phyloP scores from a whole-genome alignment of 2,888 invertebrate species.

The Cryptus viduatorius region DNA sequence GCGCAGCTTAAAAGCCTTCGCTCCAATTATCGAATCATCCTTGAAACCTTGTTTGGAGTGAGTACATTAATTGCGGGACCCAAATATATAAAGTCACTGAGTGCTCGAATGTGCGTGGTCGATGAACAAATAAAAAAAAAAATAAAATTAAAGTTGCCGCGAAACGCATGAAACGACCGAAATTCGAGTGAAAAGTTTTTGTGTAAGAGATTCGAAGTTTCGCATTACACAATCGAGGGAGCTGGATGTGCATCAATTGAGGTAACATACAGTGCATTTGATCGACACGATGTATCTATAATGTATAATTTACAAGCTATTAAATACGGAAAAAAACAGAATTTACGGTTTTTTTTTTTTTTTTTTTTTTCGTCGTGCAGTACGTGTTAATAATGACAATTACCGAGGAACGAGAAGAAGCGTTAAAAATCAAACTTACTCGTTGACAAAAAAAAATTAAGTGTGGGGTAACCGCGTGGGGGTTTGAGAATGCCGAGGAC shows the following conservation, averaged over 20 bases:
- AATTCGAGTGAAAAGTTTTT: not conserved
- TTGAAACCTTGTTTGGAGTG: constrained; percentile 27
- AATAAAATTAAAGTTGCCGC: not conserved
- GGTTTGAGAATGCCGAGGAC: constrained; percentile 24
- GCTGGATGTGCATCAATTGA: constrained; percentile 43
- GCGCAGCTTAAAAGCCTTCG: not conserved
- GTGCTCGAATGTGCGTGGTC: not conserved
- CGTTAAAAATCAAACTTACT: not conserved
- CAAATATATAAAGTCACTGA: constrained; percentile 6
- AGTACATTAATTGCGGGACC: constrained; percentile 1
- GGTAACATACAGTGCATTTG: constrained; percentile 26
- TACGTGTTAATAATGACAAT: not conserved
- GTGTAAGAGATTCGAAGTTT: not conserved
- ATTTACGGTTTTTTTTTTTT: not conserved
- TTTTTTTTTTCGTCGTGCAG: not conserved
- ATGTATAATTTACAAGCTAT: not conserved
- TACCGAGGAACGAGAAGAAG: not conserved
- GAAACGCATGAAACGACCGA: not conserved
- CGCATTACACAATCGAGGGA: not conserved
- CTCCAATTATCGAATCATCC: constrained; percentile 30
- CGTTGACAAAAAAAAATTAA: constrained; percentile 26
- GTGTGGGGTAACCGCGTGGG: constrained; percentile 10
- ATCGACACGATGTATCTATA: not conserved
- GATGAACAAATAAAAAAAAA: not conserved
- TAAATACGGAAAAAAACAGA: too few species aligned